Evolutionary conservation across 2,797 vertebrate genomes (phyloP), one percentile per base, ranked within the genome.

Genomic region (Fringilla coelebs): DNA sequence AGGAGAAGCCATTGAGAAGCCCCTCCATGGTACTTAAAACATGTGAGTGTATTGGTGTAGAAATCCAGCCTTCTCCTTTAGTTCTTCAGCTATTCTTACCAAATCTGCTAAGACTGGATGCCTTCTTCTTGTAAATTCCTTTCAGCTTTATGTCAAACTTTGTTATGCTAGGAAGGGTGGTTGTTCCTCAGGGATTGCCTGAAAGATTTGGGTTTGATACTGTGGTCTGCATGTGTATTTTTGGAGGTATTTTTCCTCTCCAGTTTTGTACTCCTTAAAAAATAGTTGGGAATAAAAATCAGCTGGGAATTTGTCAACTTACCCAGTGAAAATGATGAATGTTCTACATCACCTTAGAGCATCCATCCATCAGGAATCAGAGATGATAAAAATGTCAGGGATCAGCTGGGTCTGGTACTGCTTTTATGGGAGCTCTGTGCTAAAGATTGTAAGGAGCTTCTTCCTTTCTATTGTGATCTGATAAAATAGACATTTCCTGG

Each of bases 111-210:
- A 49, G 46, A 34, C 16, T 32, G 24, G 20, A 24, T 79, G 54
- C 9, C 26, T 61, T 61, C 34, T 19, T 89, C 21, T n/a, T 51
- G 58, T n/a, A 15, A 32, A 45, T 36, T 67, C 71, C 22, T 68
- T 81, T 82, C 41, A 70, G 0, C 29, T 66, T 2, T 6, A 0
- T n/a, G 8, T 41, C 13, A 49, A 0, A 65, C 34, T 70, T 58
- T 32, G 13, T 54, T n/a, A 1, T 40, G 19, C 12, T 40, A 5
- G 61, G 28, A 65, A 36, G 12, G 5, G 7, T 61, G 45, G 20
- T 18, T 65, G 45, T 79, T 85, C 76, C 31, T 83, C 34, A 38
- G 19, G 5, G 32, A 16, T 29, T 49, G 16, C 38, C 22, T 89
- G 34, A 41, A 71, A 57, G 34, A 41, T 57, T 45, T 55, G 13